These are phyloP conservation scores for Benitochromis conjunctus DNA, from an alignment of 2,113 vertebrate genomes.

Conservation along the genomic window DNA sequence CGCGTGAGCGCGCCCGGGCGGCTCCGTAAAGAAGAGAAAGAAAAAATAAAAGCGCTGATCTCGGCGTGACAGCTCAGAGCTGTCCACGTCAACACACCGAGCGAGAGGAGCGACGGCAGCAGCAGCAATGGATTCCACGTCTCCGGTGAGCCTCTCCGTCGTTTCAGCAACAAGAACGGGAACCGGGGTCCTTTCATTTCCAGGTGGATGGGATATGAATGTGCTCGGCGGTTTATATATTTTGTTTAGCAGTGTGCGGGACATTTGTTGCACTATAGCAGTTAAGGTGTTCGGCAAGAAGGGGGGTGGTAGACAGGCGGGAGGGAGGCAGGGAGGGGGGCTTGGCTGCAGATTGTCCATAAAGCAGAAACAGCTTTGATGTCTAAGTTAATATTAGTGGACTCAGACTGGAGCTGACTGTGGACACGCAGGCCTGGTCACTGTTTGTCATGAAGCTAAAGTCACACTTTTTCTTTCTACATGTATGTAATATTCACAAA, in stretches of 20 bases:
- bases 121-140: constrained; percentile 72
- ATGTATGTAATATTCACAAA: not conserved
- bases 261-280: constrained; percentile 49
- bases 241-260: not conserved
- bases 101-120: constrained; percentile 18
- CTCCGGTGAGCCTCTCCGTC: constrained; percentile 66
- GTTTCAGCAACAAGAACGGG: not conserved
- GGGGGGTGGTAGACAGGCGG: not conserved
- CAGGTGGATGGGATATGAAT: not conserved
- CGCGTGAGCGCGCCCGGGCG: constrained; percentile 31
- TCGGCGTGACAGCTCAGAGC: constrained; percentile 75
- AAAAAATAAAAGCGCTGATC: constrained; percentile 18
- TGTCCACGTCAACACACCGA: constrained; percentile 80
- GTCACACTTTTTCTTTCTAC: not conserved
- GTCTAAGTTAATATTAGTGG: not conserved
- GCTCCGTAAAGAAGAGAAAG: not conserved
- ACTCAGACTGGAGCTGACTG: not conserved
- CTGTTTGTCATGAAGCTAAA: not conserved
- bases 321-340: not conserved
- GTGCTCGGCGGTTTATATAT: not conserved
- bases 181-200: not conserved
- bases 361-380: not conserved
- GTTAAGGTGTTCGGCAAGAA: not conserved
- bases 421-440: constrained; percentile 26
- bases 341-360: not conserved